phyloP scores from a whole-genome alignment of 2,797 vertebrate genomes.

The Cheirogaleus major region DNA sequence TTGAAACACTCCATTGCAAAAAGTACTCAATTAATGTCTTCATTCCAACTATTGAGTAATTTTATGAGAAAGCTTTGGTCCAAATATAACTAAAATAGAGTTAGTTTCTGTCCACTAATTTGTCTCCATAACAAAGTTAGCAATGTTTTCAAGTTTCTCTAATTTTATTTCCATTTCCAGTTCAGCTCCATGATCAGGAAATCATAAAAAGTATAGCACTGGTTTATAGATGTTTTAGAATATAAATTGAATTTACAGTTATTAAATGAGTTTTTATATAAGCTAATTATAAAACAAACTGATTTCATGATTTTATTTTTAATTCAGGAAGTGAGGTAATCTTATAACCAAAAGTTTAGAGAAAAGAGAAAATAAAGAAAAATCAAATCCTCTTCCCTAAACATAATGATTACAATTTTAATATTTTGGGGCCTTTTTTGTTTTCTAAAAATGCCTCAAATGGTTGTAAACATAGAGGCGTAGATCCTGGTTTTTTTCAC shows the following conservation, averaged over 20 bases:
- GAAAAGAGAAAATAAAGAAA: conserved; percentile 28
- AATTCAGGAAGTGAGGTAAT: conserved; percentile 45
- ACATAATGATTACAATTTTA: neutral
- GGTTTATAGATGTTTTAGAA: neutral
- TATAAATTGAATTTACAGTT: conserved; percentile 49
- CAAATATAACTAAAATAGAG: conserved; percentile 34
- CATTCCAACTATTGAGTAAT: neutral
- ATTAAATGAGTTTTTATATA: conserved; percentile 24
- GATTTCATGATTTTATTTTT: conserved; percentile 47
- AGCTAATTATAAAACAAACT: conserved; percentile 50
- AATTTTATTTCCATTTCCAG: conserved; percentile 60
- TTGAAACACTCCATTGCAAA: neutral
- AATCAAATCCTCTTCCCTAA: neutral
- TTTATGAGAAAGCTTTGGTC: conserved; percentile 38
- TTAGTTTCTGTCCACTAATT: conserved; percentile 15
- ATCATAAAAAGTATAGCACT: neutral
- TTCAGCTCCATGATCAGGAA: neutral
- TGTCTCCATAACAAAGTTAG: conserved; percentile 45
- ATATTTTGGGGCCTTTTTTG: neutral
- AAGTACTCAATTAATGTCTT: neutral
- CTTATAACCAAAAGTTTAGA: conserved; percentile 6
- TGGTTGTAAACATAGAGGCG: neutral
- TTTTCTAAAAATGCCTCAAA: conserved; percentile 32
- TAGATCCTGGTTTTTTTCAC: neutral
- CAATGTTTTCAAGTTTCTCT: conserved; percentile 50